phyloP scores from a whole-genome alignment of 2,113 vertebrate genomes.

The Chitala chitala region DNA sequence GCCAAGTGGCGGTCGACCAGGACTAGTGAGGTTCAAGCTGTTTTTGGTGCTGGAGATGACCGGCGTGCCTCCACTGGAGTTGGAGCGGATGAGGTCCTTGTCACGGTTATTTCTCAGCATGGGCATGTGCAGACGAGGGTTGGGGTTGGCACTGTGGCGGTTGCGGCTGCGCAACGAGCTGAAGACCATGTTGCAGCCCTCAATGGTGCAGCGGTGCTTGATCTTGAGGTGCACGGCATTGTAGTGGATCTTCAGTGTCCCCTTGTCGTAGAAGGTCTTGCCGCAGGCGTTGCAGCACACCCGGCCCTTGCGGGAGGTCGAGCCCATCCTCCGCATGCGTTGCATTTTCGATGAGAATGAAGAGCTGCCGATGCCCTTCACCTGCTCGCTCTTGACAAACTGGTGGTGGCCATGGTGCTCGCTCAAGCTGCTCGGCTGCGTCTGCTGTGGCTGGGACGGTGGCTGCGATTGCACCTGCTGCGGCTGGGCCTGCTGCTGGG shows the following conservation, averaged over 20 bases:
- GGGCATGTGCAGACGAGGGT: constrained; percentile 82
- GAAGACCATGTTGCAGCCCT: constrained; percentile 91
- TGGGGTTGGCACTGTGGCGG: constrained; percentile 91
- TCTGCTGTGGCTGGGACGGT: constrained; percentile 31
- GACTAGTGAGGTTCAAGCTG: constrained; percentile 66
- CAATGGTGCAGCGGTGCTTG: constrained; percentile 87
- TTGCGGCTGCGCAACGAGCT: constrained; percentile 93
- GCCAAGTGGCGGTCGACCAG: constrained; percentile 68
- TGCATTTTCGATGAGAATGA: constrained; percentile 67
- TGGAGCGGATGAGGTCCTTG: constrained; percentile 76
- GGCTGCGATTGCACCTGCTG: constrained; percentile 62
- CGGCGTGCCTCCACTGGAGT: constrained; percentile 66
- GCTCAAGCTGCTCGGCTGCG: constrained; percentile 68
- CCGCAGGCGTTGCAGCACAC: constrained; percentile 87
- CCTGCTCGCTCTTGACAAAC: constrained; percentile 64
- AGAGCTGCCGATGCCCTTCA: constrained; percentile 44
- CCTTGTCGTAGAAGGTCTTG: constrained; percentile 96
- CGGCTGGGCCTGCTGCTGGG: constrained; percentile 21
- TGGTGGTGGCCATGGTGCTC: constrained; percentile 42
- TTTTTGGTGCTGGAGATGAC: constrained; percentile 70
- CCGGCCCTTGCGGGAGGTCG: constrained; percentile 75
- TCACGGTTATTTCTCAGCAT: constrained; percentile 75
- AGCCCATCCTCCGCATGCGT: constrained; percentile 68
- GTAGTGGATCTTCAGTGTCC: constrained; percentile 96
- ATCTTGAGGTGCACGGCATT: constrained; percentile 94